Base-by-base conservation (phyloP, 1,140 invertebrate species). In the Daktulosphaira vitifoliae region DNA sequence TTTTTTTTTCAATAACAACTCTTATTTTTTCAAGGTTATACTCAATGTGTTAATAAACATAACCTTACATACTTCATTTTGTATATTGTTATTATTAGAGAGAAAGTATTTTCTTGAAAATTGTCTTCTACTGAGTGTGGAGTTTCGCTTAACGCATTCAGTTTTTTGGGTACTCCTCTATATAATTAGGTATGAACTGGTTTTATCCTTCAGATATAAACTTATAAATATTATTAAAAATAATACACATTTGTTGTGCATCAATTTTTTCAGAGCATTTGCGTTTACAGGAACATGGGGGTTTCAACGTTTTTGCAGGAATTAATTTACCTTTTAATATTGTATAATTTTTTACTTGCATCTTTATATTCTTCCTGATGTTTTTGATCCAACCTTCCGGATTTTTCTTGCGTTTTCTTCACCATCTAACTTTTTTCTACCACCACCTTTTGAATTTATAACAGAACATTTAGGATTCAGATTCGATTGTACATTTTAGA, bases 11-110 rank as follows among this genome's bases (percentile, higher is more conserved):
- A 3, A 29, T 18, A 23, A 3, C 26, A 13, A 25, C 22, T 53
- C 15, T 42, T 20, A 25, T 50, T 37, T 44, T 66, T 65, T 49
- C 15, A 33, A n/a, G 4, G 48, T 38, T 25, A 65, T 23, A 51
- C 29, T 33, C 15, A 65, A 52, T 5, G 49, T 65, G 18, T 50
- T 51, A 20, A 65, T 13, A 52, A 65, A 65, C 64, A 65, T 37
- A 39, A 25, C 16, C 22, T 51, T 9, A 22, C 26, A 53, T 20
- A 53, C 51, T 49, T 49, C 18, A 16, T 33, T 33, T 33, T 56
- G 29, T 18, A 20, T 7, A 16, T 38, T 4, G 37, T 23, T 33
- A 18, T 29, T 18, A 25, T 11, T 33, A 33, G 26, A 38, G n/a
- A 33, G 20, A 33, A 33, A 33, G 20, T 18, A 26, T 33, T 15